Base-by-base conservation (phyloP, 1,140 invertebrate species). In the Cylas formicarius region DNA sequence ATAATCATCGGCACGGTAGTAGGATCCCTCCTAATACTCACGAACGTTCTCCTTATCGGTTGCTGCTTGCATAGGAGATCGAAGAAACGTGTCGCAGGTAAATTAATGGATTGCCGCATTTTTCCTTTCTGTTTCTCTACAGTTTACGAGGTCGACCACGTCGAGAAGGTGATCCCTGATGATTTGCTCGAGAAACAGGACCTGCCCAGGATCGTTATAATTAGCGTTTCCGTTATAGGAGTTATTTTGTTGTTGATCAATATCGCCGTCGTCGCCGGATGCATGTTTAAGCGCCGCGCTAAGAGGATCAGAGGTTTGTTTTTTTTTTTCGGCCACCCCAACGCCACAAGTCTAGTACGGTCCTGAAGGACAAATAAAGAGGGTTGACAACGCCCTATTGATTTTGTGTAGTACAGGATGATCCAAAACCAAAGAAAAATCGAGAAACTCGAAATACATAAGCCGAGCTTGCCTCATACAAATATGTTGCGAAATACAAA, bases 11-110 rank as follows among this genome's bases (percentile, higher is more conserved):
- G 85, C 26, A 82, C 80, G 40, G 72, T 85, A 19, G 75, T 84
- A 7, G 83, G 82, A 16, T 76, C 80, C 31, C 74, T 77, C 24
- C 71, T 86, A 34, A 75, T 87, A 18, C 65, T 83, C 18, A 74
- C 90, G 58, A 91, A 91, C 69, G 78, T 91, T 56, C 76, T 89
- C 44, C 73, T 92, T 62, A 86, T 92, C 48, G 82, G 86, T 39
- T 91, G 86, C 69, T 92, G 89, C 70, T 77, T 93, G 42, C 78
- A 86, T 59, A 75, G 82, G 62, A 74, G 76, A 70, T 74, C 79
- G 41, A 81, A 81, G 62, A 83, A 83, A 66, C 72, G 80, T 59
- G 68, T 78, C n/a, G 69, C 73, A 82, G 82, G 77, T 68, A 66
- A 64, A 67, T 65, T 52, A 60, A 56, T 66, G 62, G 61, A 64